Conservation (phyloP, 2,113 vertebrate genomes). For the Solea solea region DNA sequence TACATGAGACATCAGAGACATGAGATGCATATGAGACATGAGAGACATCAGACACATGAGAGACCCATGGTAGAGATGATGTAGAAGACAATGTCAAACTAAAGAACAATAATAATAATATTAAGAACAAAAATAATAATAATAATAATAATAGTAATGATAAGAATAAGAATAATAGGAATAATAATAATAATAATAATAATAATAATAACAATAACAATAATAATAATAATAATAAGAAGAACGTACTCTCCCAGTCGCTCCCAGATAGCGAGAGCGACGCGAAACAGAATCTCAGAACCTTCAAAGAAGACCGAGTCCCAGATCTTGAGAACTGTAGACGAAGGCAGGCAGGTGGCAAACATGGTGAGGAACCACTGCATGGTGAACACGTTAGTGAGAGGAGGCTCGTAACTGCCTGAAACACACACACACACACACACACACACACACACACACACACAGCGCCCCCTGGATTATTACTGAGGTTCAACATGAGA, state of each 20-base stretch:
- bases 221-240: neutral
- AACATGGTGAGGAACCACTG: conserved; percentile 99
- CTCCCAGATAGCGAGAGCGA: conserved; percentile 95
- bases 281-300: conserved; percentile 94
- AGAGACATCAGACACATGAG: neutral
- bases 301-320: conserved; percentile 98
- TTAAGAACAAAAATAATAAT: too few species aligned
- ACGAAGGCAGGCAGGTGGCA: conserved; percentile 96
- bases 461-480: neutral
- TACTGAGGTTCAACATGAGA: neutral
- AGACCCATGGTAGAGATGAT: conserved; percentile 88
- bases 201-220: too few species aligned
- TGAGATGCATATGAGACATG: neutral
- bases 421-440: conserved; percentile 17
- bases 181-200: too few species aligned
- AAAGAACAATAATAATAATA: too few species aligned
- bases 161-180: too few species aligned
- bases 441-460: neutral
- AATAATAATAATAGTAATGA: too few species aligned
- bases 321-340: conserved; percentile 97
- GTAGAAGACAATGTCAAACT: conserved; percentile 87
- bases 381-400: conserved; percentile 99
- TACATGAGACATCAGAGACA: too few species aligned
- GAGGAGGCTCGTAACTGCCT: conserved; percentile 97
- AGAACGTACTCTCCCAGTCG: conserved; percentile 93